Base-by-base conservation (phyloP, 2,888 invertebrate species). In the Frankliniella intonsa region DNA sequence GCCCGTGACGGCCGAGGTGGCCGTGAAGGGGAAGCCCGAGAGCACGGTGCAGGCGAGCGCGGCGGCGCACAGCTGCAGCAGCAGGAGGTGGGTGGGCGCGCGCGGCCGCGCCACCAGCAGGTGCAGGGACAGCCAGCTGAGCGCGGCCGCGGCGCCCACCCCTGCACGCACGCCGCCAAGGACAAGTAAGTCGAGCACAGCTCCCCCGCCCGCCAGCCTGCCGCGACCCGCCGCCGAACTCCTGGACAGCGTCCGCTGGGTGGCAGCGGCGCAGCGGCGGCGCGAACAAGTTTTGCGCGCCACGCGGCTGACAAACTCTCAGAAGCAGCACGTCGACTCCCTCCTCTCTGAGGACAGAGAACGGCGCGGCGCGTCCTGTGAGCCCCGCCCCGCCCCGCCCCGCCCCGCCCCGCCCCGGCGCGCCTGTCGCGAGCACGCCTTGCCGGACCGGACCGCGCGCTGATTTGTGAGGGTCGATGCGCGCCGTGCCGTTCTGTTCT, bases 1-100 rank as follows among this genome's bases (percentile, higher is more conserved):
- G 69, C 69, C 69, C 25, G 69, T 25, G 25, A 76, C 25, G 69
- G 69, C 69, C 69, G 69, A 76, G 69, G 69, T 76, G 69, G 22
- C 69, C 22, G 69, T 76, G 69, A 76, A 76, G 69, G 69, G 22
- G 69, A 76, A 76, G 69, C 69, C 69, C 11, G 69, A 22, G 22
- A 76, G 69, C 11, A 76, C 69, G 69, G 69, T 11, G 69, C 69
- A 25, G 11, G 25, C 69, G 22, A 76, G 25, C 22, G 69, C 25
- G 22, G 69, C 69, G 69, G 22, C 12, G 69, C 25, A 22, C 22
- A 76, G 69, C 69, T 76, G 69, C 69, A 76, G 69, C 69, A 76
- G 69, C 25, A 76, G 69, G 22, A 76, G 25, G 11, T 76, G 69
- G 25, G 69, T 25, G 22, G 69, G 22, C 22, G 12, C 22, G 22